Evolutionary conservation across 2,888 invertebrate genomes (phyloP).

Genomic region (Aproaerema taeniolella): DNA sequence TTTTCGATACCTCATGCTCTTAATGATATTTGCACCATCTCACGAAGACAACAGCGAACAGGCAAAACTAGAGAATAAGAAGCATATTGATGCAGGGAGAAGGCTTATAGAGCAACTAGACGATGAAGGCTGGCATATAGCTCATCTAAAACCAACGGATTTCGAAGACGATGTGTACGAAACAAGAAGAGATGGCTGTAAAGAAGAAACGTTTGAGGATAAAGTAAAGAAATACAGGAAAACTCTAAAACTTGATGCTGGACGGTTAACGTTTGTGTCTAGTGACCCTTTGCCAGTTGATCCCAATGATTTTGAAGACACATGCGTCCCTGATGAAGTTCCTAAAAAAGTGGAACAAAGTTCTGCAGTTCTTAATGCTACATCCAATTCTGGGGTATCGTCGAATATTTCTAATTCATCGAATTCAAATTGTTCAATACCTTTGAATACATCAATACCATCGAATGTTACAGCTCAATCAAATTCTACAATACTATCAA

Average conservation of each 20-base stretch:
- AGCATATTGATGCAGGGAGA: conserved; percentile 22
- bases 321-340: conserved; percentile 23
- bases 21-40: too few species aligned
- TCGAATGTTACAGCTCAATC: too few species aligned
- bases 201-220: conserved; percentile 36
- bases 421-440: too few species aligned
- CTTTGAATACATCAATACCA: too few species aligned
- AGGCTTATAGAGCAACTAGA: conserved; percentile 34
- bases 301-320: conserved; percentile 26
- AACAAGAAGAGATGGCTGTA: conserved; percentile 25
- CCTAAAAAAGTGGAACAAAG: conserved; percentile 1
- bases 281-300: conserved; percentile 34
- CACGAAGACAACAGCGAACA: too few species aligned
- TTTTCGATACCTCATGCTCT: conserved; percentile 18
- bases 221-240: conserved; percentile 35
- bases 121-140: conserved; percentile 43
- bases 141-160: conserved; percentile 36
- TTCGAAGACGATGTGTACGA: too few species aligned
- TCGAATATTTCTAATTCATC: too few species aligned
- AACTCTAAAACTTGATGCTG: conserved; percentile 38
- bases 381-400: too few species aligned
- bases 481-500: too few species aligned
- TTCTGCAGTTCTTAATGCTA: too few species aligned
- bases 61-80: too few species aligned
- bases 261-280: conserved; percentile 41